Evolutionary conservation across 2,888 invertebrate genomes (phyloP).

Genomic region (Theretra japonica): DNA sequence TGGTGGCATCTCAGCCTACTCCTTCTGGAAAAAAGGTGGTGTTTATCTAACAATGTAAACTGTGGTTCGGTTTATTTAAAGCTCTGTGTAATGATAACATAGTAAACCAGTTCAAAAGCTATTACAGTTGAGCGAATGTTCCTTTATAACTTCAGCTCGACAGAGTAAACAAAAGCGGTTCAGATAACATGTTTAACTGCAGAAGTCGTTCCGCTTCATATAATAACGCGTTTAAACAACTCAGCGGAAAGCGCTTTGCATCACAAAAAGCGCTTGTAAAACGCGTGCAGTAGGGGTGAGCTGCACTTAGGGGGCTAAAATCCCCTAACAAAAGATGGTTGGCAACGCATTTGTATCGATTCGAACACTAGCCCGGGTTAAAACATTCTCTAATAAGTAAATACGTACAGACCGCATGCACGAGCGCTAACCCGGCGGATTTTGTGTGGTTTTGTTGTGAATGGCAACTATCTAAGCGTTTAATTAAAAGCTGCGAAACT

Average conservation of each 20-base stretch:
- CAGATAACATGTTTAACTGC: slow-evolving; percentile 20
- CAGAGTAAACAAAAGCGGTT: slow-evolving; percentile 28
- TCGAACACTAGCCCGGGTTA: slow-evolving; percentile 46
- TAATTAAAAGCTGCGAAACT: background rate
- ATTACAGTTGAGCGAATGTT: background rate
- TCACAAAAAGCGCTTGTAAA: slow-evolving; percentile 53
- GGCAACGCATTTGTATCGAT: slow-evolving; percentile 73
- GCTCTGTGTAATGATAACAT: background rate
- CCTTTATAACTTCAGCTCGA: background rate
- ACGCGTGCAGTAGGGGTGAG: slow-evolving; percentile 54
- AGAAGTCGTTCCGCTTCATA: slow-evolving; percentile 17
- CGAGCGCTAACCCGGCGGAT: slow-evolving; percentile 24
- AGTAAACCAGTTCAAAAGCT: background rate
- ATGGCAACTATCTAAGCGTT: slow-evolving; percentile 13
- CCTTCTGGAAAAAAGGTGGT: no score
- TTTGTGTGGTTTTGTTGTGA: slow-evolving; percentile 17
- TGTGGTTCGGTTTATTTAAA: no score
- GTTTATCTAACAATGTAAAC: no score
- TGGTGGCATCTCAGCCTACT: no score
- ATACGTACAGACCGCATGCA: slow-evolving; percentile 37
- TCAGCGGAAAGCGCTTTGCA: slow-evolving; percentile 47
- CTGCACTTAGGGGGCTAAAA: slow-evolving; percentile 58
- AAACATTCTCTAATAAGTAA: slow-evolving; percentile 44
- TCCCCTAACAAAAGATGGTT: slow-evolving; percentile 74
- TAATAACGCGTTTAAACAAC: slow-evolving; percentile 35